These are phyloP conservation scores for Argentina silus DNA, from an alignment of 2,797 vertebrate genomes.

Conservation along the genomic window DNA sequence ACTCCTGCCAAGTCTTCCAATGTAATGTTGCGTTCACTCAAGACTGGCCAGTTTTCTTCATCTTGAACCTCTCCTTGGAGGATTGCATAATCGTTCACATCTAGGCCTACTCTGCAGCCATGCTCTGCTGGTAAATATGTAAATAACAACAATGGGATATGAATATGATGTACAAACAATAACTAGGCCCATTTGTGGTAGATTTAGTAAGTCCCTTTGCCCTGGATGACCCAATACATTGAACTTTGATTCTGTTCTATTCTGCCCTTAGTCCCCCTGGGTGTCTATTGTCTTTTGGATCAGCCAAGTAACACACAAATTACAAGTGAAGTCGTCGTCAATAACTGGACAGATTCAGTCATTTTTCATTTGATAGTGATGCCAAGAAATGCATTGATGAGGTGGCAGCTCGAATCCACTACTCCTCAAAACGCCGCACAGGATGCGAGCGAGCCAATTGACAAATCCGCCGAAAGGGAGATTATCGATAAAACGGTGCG, in stretches of 20 bases:
- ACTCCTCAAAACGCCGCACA: constrained; percentile 8
- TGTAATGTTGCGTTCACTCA: not conserved
- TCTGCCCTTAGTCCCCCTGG: too few relatives aligned
- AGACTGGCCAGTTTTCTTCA: constrained; percentile 8
- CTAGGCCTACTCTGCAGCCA: not conserved
- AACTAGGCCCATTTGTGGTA: too few relatives aligned
- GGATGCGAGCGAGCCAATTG: constrained; percentile 42
- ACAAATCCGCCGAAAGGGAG: constrained; percentile 58
- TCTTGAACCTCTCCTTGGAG: not conserved
- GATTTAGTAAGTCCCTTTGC: not conserved
- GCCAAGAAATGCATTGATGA: constrained; percentile 34
- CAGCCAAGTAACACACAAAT: too few relatives aligned
- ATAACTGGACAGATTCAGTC: not conserved
- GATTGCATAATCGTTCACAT: not conserved
- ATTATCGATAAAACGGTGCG: constrained; percentile 44
- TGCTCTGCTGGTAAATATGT: not conserved
- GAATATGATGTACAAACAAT: too few relatives aligned
- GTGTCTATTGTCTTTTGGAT: too few relatives aligned
- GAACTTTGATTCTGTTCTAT: too few relatives aligned
- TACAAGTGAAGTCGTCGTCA: not conserved
- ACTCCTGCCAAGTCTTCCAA: not conserved
- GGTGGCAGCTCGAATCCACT: constrained; percentile 31
- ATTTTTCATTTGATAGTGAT: not conserved
- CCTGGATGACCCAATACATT: not conserved
- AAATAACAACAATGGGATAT: not conserved